Evolutionary conservation across 2,888 invertebrate genomes (phyloP), one percentile per base, ranked within the genome.

Genomic region (Lathronympha strigana): DNA sequence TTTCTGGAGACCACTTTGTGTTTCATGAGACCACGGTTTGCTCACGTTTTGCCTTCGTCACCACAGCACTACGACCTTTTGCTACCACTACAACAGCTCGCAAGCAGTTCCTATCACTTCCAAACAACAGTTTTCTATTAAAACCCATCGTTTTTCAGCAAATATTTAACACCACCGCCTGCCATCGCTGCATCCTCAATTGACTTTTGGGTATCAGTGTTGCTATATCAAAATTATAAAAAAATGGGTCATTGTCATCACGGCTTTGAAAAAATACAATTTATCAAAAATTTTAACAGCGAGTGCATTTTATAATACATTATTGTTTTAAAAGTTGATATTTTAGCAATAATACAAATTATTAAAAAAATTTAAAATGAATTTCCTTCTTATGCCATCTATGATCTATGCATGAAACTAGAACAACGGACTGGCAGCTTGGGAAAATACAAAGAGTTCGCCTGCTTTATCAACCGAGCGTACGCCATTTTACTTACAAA

Each of bases 401-500:
- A 21, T 61, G 21, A 1, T 31, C 13, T 4, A 0, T 21, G 2
- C 1, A 0, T 2, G 3, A 33, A 31, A 66, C 64, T 53, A 28
- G 28, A 31, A n/a, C 60, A 31, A 47, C 38, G 28, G 11, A 4
- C n/a, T 60, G 33, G 53, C 38, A 33, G 6, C 64, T 33, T 40
- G 33, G 25, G 21, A 60, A 60, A 38, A 60, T 45, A 36, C 51
- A 54, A 15, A 25, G 43, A 53, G 36, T 58, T 51, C 5, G 43
- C 40, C 71, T 67, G 63, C 71, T 76, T 77, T 77, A 77, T 73
- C 81, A 69, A 73, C 71, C 76, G 72, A 75, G 78, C 76, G 77
- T 78, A 83, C 88, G 92, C 92, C 92, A 92, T 92, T 90, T 92
- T 92, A 88, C 85, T 84, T 85, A 83, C 83, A 81, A 79, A 78